phyloP scores from a whole-genome alignment of 2,113 vertebrate genomes.

The Aegithalos caudatus region DNA sequence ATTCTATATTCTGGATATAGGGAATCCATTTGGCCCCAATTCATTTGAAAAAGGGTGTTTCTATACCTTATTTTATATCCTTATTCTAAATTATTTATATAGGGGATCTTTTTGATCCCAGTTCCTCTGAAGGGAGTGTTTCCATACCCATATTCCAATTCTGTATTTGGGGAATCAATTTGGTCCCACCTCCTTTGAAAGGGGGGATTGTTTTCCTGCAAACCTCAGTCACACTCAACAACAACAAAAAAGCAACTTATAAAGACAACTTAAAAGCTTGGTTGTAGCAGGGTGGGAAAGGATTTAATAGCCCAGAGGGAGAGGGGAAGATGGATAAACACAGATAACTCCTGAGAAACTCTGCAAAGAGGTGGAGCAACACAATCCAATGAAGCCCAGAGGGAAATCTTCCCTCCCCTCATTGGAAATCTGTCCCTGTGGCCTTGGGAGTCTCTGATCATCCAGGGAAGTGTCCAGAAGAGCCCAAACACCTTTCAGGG shows the following conservation, averaged over 20 bases:
- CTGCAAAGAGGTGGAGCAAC: conserved; percentile 28
- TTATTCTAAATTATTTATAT: no score
- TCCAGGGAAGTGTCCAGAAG: background rate
- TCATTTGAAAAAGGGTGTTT: background rate
- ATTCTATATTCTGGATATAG: no score
- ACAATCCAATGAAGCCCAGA: background rate
- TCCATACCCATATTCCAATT: background rate
- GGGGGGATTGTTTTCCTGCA: background rate
- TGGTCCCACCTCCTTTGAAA: background rate
- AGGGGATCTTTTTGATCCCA: background rate
- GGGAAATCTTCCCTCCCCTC: background rate
- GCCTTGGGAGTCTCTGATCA: background rate
- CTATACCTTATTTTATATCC: background rate
- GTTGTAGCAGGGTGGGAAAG: background rate
- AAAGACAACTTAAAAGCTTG: background rate
- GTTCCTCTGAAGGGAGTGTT: rapidly evolving
- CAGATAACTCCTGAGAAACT: background rate
- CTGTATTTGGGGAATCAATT: rapidly evolving
- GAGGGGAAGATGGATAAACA: background rate
- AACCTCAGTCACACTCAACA: background rate
- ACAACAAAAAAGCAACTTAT: background rate
- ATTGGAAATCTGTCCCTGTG: background rate
- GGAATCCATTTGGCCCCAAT: background rate
- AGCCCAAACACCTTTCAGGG: background rate
- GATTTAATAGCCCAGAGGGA: background rate